phyloP scores from a whole-genome alignment of 2,113 vertebrate genomes.

The Dasyornis broadbenti region DNA sequence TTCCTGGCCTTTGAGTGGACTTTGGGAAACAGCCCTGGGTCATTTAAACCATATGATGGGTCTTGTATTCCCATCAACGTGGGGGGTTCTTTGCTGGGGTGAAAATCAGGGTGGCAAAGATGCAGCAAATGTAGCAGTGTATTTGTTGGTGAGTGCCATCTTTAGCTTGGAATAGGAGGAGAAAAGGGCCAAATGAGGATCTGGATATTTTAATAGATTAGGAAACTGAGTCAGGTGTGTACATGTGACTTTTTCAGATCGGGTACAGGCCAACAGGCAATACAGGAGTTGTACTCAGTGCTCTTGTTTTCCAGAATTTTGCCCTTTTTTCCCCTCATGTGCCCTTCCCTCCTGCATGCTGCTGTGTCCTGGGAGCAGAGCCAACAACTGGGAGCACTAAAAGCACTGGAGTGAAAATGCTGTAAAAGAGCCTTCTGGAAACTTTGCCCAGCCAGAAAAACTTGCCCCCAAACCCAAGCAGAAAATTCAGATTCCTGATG shows the following conservation, averaged over 20 bases:
- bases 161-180: background rate
- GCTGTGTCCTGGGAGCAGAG: constrained; percentile 26
- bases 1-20: constrained; percentile 34
- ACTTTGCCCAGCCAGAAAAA: constrained; percentile 14
- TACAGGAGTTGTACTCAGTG: background rate
- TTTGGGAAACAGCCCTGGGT: constrained; percentile 19
- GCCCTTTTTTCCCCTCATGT: background rate
- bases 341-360: background rate
- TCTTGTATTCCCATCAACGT: background rate
- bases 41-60: constrained; percentile 36
- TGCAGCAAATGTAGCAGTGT: background rate
- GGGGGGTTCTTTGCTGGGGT: background rate
- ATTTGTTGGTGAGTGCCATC: background rate
- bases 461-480: constrained; percentile 5
- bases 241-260: background rate
- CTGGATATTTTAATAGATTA: background rate
- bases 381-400: constrained; percentile 20
- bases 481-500: background rate
- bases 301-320: background rate
- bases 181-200: background rate
- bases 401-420: constrained; percentile 11
- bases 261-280: rapidly evolving
- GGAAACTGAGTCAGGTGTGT: background rate
- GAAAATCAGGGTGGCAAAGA: background rate
- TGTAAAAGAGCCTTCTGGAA: constrained; percentile 37